Percentiles rank a stretch among this genome's conserved stretches.
Conservation (phyloP, 1,140 invertebrate species). For the Zelostemma sp. region DNA sequence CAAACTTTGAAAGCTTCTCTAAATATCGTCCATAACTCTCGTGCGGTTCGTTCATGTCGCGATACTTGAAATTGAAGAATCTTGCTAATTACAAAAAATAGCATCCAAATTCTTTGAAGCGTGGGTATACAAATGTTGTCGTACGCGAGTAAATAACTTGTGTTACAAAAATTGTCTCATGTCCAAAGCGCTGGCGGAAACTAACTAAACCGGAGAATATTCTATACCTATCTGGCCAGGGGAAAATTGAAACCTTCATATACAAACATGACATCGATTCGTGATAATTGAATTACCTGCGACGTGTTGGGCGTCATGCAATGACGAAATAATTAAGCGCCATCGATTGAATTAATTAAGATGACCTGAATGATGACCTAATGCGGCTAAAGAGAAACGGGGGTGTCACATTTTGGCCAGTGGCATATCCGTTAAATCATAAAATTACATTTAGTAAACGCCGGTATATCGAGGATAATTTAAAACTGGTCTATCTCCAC, state of each 20-base stretch:
- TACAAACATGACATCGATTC: constrained; percentile 15
- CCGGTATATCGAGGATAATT: neutral
- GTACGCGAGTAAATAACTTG: no score
- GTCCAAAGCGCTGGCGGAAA: no score
- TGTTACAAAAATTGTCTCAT: no score
- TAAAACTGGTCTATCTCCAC: neutral
- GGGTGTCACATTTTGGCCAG: neutral
- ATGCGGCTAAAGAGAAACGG: constrained; percentile 4
- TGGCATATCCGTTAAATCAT: neutral
- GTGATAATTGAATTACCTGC: constrained; percentile 10
- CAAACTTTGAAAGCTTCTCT: constrained; percentile 2
- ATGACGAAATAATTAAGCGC: constrained; percentile 18
- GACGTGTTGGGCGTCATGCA: constrained; percentile 5
- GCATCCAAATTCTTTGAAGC: no score
- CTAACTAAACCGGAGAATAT: no score
- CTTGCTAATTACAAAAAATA: no score
- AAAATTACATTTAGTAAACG: neutral
- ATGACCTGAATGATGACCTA: constrained; percentile 2
- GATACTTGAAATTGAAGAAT: neutral
- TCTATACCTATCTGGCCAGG: neutral
- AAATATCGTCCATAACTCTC: constrained; percentile 6
- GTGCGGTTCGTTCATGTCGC: neutral
- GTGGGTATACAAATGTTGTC: no score
- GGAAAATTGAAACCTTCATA: constrained; percentile 18
- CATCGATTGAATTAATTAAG: constrained; percentile 16